Conservation (phyloP, 2,888 invertebrate genomes). For the Brachycybe producta region DNA sequence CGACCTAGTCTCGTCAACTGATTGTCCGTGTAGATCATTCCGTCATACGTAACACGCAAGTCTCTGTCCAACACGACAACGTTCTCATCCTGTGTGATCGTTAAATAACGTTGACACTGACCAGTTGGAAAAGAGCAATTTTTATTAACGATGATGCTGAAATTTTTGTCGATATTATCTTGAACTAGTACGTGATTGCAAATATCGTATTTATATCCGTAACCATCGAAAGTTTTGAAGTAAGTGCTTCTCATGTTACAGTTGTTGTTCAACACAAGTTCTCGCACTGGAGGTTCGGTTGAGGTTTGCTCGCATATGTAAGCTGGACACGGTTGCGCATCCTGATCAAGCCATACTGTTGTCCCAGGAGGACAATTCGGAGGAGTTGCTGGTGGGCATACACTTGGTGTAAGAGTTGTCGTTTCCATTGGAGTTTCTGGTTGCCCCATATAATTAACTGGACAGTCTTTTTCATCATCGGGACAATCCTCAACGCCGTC, state of each 20-base stretch:
- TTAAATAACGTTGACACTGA: conserved; percentile 49
- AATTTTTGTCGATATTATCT: conserved; percentile 50
- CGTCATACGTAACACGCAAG: conserved; percentile 53
- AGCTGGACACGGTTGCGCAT: conserved; percentile 21
- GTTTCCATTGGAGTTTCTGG: background rate
- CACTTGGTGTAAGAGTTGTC: conserved; percentile 2
- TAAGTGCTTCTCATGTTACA: conserved; percentile 62
- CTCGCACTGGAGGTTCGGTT: background rate
- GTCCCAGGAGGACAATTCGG: conserved; percentile 11
- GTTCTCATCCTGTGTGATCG: conserved; percentile 48
- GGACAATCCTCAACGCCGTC: conserved; percentile 67
- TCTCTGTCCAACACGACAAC: conserved; percentile 47
- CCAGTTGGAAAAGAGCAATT: conserved; percentile 42
- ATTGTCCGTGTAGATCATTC: conserved; percentile 32
- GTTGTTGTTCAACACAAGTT: conserved; percentile 39
- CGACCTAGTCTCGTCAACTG: conserved; percentile 27
- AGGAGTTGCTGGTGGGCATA: conserved; percentile 12
- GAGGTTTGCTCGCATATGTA: conserved; percentile 26
- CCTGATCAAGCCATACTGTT: conserved; percentile 3
- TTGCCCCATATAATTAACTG: too few species aligned
- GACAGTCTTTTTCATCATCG: conserved; percentile 62
- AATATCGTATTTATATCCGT: conserved; percentile 63
- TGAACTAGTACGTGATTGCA: conserved; percentile 66
- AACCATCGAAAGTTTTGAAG: conserved; percentile 65
- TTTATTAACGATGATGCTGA: conserved; percentile 53